Percentiles rank a stretch among this genome's conserved stretches.
phyloP scores from a whole-genome alignment of 2,113 vertebrate species.

The Pheucticus melanocephalus region DNA sequence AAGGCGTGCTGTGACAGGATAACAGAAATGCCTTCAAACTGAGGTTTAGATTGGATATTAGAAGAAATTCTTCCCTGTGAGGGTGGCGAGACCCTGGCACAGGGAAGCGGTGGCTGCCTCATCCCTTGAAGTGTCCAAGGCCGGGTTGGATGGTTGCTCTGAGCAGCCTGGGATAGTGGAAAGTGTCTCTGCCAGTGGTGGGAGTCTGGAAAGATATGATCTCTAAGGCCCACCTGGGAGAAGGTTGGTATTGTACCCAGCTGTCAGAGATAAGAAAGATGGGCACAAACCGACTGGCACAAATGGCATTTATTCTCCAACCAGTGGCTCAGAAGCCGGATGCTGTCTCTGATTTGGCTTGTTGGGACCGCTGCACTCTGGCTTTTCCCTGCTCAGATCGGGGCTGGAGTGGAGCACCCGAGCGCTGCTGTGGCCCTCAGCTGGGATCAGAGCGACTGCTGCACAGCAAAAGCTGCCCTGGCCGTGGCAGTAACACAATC shows the following conservation, averaged over 20 bases:
- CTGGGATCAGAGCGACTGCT: fast-evolving
- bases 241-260: neutral
- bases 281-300: fast-evolving
- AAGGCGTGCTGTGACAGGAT: neutral
- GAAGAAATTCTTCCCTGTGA: neutral
- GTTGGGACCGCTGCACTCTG: fast-evolving
- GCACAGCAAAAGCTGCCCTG: neutral
- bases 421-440: neutral
- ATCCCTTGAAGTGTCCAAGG: neutral
- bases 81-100: fast-evolving
- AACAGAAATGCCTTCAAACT: neutral
- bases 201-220: neutral
- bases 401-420: too few relatives aligned
- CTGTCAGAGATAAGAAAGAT: too few relatives aligned
- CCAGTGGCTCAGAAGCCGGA: fast-evolving
- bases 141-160: fast-evolving
- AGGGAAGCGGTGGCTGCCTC: neutral
- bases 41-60: neutral
- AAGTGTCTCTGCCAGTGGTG: neutral
- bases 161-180: neutral
- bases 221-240: neutral
- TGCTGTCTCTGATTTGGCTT: neutral
- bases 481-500: neutral
- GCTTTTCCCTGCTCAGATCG: neutral
- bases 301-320: neutral